A percentile compares a stretch with the other conserved stretches of the same genome.
Conservation (phyloP, 2,888 invertebrate genomes). For the Epirrhoe tristata region DNA sequence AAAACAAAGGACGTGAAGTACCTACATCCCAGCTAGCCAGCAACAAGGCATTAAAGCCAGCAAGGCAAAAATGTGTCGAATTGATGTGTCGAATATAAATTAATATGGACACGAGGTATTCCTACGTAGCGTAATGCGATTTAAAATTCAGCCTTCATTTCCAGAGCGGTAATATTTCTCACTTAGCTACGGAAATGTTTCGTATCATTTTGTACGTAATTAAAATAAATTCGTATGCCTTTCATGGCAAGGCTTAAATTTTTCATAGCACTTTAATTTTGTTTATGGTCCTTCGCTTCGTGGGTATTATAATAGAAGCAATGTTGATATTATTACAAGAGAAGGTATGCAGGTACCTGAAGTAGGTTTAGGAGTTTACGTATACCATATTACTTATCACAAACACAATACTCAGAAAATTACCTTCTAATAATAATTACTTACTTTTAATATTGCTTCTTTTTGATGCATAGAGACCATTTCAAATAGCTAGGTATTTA, state of each 20-base stretch:
- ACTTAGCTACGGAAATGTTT: slow-evolving; percentile 44
- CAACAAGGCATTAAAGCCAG: not conserved
- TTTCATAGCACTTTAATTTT: slow-evolving; percentile 4
- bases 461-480: not conserved
- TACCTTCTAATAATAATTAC: too few relatives aligned
- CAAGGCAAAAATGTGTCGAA: not conserved
- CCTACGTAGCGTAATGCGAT: slow-evolving; percentile 18
- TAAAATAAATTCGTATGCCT: slow-evolving; percentile 13
- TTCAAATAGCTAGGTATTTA: not conserved
- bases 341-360: not conserved
- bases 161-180: slow-evolving; percentile 45
- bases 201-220: slow-evolving; percentile 26
- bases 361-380: not conserved
- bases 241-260: slow-evolving; percentile 1
- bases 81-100: slow-evolving; percentile 4
- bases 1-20: too few relatives aligned
- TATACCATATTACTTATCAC: too few relatives aligned
- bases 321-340: not conserved
- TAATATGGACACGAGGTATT: slow-evolving; percentile 4
- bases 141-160: slow-evolving; percentile 50
- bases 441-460: not conserved
- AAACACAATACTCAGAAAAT: not conserved
- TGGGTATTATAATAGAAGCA: not conserved
- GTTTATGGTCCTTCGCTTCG: slow-evolving; percentile 1
- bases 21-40: too few relatives aligned